Evolutionary conservation across 2,888 invertebrate genomes (phyloP), one percentile per base, ranked within the genome.

Genomic region (Disparrhopalites patrizii): DNA sequence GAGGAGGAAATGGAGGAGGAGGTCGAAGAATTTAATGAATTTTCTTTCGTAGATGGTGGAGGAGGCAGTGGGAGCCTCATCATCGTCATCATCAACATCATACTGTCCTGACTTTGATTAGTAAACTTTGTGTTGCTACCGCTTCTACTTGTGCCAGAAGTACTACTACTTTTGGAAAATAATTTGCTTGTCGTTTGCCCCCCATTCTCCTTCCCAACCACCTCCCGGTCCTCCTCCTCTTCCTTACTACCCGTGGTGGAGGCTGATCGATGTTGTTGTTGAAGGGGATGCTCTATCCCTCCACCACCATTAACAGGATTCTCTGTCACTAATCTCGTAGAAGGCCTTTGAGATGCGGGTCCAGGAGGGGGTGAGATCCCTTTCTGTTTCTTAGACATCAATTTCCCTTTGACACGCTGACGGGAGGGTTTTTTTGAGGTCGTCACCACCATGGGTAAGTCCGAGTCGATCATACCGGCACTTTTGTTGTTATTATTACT

Each of bases 311-410:
- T n/a, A n/a, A n/a, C n/a, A 25, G 65, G 65, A 52, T 20, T 50
- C 28, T 58, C 65, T 1, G 65, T 58, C 20, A 65, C 57, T 4
- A 58, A 33, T 36, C 64, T 56, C 20, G 56, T 47, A 15, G 55
- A 30, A 23, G 65, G 57, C 38, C 65, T 50, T 56, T 56, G 64
- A 5, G 64, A 64, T 43, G 55, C 30, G 28, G 50, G 23, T 2
- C 61, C 61, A 10, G 51, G 56, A 31, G 66, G 47, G 31, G 66
- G 62, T 15, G 57, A 15, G n/a, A 50, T 23, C 18, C 68, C 72
- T 63, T 72, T 72, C 43, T 72, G 72, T 62, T 72, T 72, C 50
- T 73, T 73, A 10, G 70, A 62, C 43, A 69, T 18, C 8, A 36
- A 33, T 62, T 73, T 73, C 52, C 68, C 69, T 61, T 72, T 72